Base-by-base conservation (phyloP, 2,113 vertebrate genomes). In the Apodemus speciosus region DNA sequence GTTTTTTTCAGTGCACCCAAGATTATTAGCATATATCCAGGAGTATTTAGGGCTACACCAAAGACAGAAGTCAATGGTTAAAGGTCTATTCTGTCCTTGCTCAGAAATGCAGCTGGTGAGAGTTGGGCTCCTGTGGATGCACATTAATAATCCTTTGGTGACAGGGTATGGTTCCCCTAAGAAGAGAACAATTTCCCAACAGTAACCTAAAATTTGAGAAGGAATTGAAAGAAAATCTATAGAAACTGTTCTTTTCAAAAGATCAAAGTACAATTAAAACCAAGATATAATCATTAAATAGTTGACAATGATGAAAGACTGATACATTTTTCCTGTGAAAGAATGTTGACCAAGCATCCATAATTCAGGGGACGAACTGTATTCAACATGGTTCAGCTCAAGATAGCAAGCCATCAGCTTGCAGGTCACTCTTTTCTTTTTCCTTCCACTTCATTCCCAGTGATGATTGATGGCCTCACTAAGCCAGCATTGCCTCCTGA, bases 251-350 rank as follows among this genome's bases (percentile, higher is more conserved):
- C 80, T 56, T 1, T 56, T 1, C 64, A 32, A 60, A 89, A 88
- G 38, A 85, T 81, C 53, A 76, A 85, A 94, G 56, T 80, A 3
- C 27, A 87, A 56, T 85, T 86, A 66, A 58, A 73, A 81, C 23
- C 38, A 86, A 83, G 81, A 75, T 69, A 69, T 73, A 89, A 92
- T 81, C 8, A 16, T 60, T 81, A 60, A 81, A 88, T 81, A 91
- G 62, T 9, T 79, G 56, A 80, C 87, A 58, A 66, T 43, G 20
- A 43, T 56, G 3, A 49, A 40, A 91, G 64, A 32, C 15, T 38
- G 13, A 23, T 1, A 49, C 0, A 60, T 79, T 79, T 88, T 71
- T 84, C 21, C 79, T 43, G 23, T 9, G n/a, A 23, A 77, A 95
- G 30, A 38, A 35, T 71, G 51, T 87, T 80, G 60, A 58, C 0